Evolutionary conservation across 1,140 invertebrate species (phyloP), one percentile per base, ranked within the genome.

Genomic region (Acromyrmex echinatior): DNA sequence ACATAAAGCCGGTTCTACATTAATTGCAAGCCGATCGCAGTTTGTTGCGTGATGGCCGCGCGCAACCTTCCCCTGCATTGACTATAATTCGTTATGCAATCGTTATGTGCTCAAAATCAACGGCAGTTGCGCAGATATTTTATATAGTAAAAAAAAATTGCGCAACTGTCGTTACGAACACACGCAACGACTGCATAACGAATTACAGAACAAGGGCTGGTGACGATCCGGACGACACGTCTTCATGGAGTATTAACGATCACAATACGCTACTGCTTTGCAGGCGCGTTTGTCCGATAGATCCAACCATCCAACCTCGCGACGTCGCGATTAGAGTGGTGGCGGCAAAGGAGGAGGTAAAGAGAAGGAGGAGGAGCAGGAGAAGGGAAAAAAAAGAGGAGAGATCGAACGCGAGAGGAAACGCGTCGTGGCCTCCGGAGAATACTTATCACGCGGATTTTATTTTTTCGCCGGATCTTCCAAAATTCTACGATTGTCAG

Each of bases 231-330:
- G 39, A 2, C 39, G 39, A 45, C 39, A 7, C 9, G 39, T 51
- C 49, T 12, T n/a, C n/a, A 28, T 28, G 7, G n/a, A n/a, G 16
- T 35, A 25, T 35, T 62, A 45, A 77, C 56, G 74, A 77, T 77
- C 56, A 21, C 65, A 21, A 66, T 35, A 65, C 65, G 65, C 35
- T 66, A 35, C 18, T 53, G 39, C 39, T 10, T 51, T 25, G 10
- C n/a, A 71, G 39, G 45, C 39, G 25, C 70, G 14, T 7, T 16
- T 16, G 28, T 5, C 18, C 53, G n/a, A 60, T 77, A 77, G 56
- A 60, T 77, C 51, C 51, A 28, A 45, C 21, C 45, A 60, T 77
- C 51, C 51, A 28, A 45, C 21, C 49, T 53, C 56, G 35, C n/a
- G 56, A 1, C 35, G 31, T 5, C 18, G 31, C 53, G 53, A 76